Evolutionary conservation across 2,113 vertebrate species (phyloP), one percentile per base, ranked within the genome.

Genomic region (Chelonoidis abingdonii): DNA sequence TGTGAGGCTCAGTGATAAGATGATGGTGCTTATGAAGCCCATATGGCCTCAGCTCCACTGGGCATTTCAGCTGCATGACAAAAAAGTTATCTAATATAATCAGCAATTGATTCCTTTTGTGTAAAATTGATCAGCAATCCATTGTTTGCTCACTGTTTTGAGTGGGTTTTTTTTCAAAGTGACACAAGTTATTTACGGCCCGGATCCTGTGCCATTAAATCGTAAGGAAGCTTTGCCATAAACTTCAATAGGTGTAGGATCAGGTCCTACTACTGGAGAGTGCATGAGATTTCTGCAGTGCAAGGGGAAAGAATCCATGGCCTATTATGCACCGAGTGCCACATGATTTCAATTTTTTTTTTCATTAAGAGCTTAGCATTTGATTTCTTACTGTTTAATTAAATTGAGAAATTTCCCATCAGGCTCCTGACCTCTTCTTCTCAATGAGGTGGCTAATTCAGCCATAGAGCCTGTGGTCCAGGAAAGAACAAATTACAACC

Each of bases 361-460:
- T 97, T 94, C 87, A 89, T 89, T 92, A 95, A 89, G 80, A 94
- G 80, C 62, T 80, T 84, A 35, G 2, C 83, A 82, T 92, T 95
- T 88, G 83, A 35, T 90, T 94, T 89, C 84, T 95, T 89, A 89
- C 83, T 83, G 78, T 89, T 95, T 94, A 89, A 96, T 93, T 95
- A 91, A 93, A 78, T 19, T 27, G 22, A 88, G 84, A 91, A 96
- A 91, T 10, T 91, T 80, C 62, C 90, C 93, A 88, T 88, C 41
- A 17, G 90, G 90, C 53, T 54, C 21, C 8, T 76, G 83, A 52
- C 29, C 78, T 92, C 87, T 95, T 84, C 78, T 89, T 52, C 92
- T 95, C 65, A 56, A 52, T 78, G n/a, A 80, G 59, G 83, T 86
- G 87, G 90, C 53, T 85, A 65, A 93, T 83, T 52, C 89, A 79